Evolutionary conservation across 2,888 invertebrate genomes (phyloP).

Genomic region (Cerastis rubricosa): DNA sequence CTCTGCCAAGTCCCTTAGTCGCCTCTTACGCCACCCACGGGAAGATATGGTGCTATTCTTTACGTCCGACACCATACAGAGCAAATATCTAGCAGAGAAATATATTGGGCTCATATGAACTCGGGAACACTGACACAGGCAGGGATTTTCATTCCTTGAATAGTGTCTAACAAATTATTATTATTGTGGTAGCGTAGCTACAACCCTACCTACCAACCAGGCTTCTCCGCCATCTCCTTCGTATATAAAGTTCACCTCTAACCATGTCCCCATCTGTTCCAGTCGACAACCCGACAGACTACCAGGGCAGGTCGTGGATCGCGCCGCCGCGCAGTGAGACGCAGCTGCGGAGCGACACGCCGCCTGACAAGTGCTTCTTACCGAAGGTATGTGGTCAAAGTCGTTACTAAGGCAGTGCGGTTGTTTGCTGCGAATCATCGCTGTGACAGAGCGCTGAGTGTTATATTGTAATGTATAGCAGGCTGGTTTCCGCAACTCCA

Average conservation of each 20-base stretch:
- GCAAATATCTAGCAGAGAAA: too few relatives aligned
- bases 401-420: background rate
- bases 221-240: too few relatives aligned
- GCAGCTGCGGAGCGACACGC: constrained; percentile 91
- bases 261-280: constrained; percentile 66
- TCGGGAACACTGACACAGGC: too few relatives aligned
- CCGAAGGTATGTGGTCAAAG: constrained; percentile 92
- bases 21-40: too few relatives aligned
- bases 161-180: background rate
- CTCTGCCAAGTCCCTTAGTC: too few relatives aligned
- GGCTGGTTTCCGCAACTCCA: too few relatives aligned
- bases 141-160: background rate
- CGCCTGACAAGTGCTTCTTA: constrained; percentile 98
- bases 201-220: background rate
- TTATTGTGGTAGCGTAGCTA: background rate
- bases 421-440: background rate
- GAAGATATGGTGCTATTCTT: too few relatives aligned
- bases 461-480: too few relatives aligned
- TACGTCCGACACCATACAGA: too few relatives aligned
- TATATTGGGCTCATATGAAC: too few relatives aligned
- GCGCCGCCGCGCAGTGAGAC: constrained; percentile 96
- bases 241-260: background rate
- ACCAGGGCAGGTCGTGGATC: constrained; percentile 98
- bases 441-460: too few relatives aligned
- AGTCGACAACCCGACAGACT: constrained; percentile 98